These are phyloP conservation scores for Carcinoscorpius rotundicauda DNA, from an alignment of 1,140 invertebrate genomes.

Conservation along the genomic window DNA sequence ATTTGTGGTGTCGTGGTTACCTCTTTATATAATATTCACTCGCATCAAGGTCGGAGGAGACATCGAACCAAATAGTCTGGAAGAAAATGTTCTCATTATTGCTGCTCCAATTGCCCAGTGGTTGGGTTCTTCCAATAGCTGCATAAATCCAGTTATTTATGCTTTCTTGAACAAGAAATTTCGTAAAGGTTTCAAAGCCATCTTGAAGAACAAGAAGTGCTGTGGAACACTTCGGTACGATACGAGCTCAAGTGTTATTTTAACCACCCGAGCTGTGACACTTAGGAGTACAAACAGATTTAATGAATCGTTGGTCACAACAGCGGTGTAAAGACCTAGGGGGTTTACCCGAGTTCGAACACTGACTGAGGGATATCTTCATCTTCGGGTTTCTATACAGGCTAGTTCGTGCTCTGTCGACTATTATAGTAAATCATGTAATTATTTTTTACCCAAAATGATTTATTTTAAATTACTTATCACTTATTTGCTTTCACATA, in stretches of 20 bases:
- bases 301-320: too few relatives aligned
- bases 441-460: too few relatives aligned
- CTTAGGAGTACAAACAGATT: too few relatives aligned
- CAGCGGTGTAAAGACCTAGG: too few relatives aligned
- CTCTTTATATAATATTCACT: conserved; percentile 38
- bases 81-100: conserved; percentile 65
- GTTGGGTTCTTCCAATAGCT: conserved; percentile 89
- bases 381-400: too few relatives aligned
- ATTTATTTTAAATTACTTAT: too few relatives aligned
- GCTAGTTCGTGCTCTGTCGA: too few relatives aligned
- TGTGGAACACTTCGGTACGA: conserved; percentile 40
- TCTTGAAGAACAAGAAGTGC: conserved; percentile 67
- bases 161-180: conserved; percentile 96
- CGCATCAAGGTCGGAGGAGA: conserved; percentile 42
- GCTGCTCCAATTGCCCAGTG: conserved; percentile 84
- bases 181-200: conserved; percentile 77
- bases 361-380: too few relatives aligned
- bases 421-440: too few relatives aligned
- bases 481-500: too few relatives aligned
- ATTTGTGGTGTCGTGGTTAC: conserved; percentile 41
- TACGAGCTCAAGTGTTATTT: not conserved
- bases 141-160: conserved; percentile 93
- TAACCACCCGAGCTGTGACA: too few relatives aligned
- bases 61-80: conserved; percentile 32
- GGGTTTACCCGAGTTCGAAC: too few relatives aligned